Percentiles rank a stretch among this genome's conserved stretches.
phyloP scores from a whole-genome alignment of 2,113 vertebrate species.

The Heloderma charlesbogerti region DNA sequence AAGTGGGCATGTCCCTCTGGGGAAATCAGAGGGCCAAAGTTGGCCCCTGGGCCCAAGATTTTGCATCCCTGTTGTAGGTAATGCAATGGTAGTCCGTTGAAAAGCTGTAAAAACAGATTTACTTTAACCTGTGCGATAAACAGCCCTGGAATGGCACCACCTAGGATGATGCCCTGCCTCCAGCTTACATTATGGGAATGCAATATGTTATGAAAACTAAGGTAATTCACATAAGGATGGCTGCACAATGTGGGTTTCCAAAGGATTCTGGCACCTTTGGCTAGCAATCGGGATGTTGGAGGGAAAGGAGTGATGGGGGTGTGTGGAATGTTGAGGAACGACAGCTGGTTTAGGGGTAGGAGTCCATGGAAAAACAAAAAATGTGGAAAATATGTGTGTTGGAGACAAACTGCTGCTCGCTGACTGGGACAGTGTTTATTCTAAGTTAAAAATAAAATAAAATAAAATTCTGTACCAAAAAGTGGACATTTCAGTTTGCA shows the following conservation, averaged over 20 bases:
- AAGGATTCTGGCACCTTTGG: not conserved
- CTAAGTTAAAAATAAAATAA: not conserved
- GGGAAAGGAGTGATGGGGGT: not conserved
- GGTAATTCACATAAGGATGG: not conserved
- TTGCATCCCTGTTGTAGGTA: conserved; percentile 9
- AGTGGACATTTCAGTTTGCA: not conserved
- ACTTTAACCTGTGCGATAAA: conserved; percentile 43
- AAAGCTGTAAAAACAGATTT: not conserved
- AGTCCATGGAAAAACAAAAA: not conserved
- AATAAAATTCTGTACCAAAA: not conserved
- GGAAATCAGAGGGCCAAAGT: too few species aligned
- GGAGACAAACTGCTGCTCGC: too few species aligned
- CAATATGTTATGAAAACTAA: not conserved
- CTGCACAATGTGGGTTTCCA: not conserved
- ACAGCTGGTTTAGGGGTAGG: not conserved
- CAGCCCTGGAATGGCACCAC: not conserved
- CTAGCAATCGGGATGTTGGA: not conserved
- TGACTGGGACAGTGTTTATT: not conserved
- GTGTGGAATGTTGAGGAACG: not conserved
- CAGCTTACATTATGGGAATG: not conserved
- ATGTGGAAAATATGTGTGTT: not conserved
- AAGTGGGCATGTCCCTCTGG: too few species aligned
- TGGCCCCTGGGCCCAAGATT: too few species aligned
- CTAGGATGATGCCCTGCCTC: not conserved
- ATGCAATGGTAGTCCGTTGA: conserved; percentile 62